These are phyloP conservation scores for Tangachromis dhanisi DNA, from an alignment of 2,113 vertebrate species.

Conservation along the genomic window DNA sequence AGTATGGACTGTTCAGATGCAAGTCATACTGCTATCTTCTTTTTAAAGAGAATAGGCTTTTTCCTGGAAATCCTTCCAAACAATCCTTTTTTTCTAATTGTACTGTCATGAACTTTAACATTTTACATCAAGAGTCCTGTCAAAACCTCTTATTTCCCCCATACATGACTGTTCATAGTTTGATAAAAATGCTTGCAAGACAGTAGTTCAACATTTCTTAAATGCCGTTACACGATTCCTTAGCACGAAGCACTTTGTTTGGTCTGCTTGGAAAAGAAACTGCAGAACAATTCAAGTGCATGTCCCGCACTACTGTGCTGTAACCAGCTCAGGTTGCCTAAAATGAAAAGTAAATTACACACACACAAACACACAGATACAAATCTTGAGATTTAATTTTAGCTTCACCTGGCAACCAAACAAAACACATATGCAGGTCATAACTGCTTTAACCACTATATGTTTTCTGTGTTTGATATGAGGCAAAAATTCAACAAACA, in stretches of 20 bases:
- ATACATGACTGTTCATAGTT: background rate
- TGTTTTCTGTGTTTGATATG: background rate
- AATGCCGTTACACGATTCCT: background rate
- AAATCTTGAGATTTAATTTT: background rate
- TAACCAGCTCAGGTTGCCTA: background rate
- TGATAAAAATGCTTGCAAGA: background rate
- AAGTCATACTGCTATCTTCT: background rate
- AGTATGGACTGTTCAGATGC: background rate
- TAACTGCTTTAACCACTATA: background rate
- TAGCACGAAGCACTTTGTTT: background rate
- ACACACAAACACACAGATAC: background rate
- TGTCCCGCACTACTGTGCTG: background rate
- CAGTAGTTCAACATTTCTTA: background rate
- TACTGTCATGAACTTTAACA: background rate
- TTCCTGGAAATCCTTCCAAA: background rate
- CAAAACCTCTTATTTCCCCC: background rate
- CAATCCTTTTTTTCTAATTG: background rate
- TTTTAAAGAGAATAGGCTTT: background rate
- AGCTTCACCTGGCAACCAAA: background rate
- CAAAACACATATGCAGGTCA: background rate
- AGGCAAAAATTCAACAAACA: background rate
- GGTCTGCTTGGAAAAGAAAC: background rate
- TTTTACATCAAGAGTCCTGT: background rate
- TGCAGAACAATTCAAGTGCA: background rate
- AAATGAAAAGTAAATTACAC: background rate